Percentiles rank a stretch among this genome's conserved stretches.
These are phyloP conservation scores for Xestia rhomboidea DNA, from an alignment of 2,888 invertebrate species.

Conservation along the genomic window DNA sequence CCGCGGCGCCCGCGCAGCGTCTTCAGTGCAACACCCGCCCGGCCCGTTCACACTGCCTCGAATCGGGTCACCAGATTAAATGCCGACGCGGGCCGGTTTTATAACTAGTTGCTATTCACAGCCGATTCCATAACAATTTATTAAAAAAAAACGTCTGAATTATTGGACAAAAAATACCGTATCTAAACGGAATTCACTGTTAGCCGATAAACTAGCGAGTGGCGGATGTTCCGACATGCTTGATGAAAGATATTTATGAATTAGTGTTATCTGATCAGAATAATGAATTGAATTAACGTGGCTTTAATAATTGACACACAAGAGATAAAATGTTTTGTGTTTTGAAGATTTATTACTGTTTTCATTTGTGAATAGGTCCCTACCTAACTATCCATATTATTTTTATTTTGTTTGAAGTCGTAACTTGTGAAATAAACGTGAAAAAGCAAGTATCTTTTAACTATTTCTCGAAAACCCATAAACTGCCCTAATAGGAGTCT, in stretches of 20 bases:
- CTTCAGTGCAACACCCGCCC: constrained; percentile 84
- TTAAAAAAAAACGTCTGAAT: constrained; percentile 47
- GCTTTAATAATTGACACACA: constrained; percentile 23
- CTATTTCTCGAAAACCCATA: constrained; percentile 14
- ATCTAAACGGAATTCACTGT: constrained; percentile 62
- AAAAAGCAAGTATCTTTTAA: not conserved
- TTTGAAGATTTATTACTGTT: constrained; percentile 19
- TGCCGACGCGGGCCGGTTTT: constrained; percentile 65
- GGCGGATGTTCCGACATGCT: constrained; percentile 35
- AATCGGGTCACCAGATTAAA: constrained; percentile 74
- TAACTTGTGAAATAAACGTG: not conserved
- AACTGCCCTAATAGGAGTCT: constrained; percentile 40
- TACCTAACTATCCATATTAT: not conserved
- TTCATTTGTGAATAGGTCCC: not conserved
- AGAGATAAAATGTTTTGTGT: constrained; percentile 2
- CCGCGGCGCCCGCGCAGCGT: constrained; percentile 65
- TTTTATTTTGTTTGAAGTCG: constrained; percentile 2
- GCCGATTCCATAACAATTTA: constrained; percentile 57
- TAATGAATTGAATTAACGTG: constrained; percentile 36
- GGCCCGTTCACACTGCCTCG: constrained; percentile 62
- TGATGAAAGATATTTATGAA: constrained; percentile 47
- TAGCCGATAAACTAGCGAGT: constrained; percentile 41
- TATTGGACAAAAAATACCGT: constrained; percentile 63
- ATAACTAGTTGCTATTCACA: constrained; percentile 60
- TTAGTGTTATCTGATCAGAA: constrained; percentile 48